Percentiles rank a stretch among this genome's conserved stretches.
These are phyloP conservation scores for Enteromius fasciolatus DNA, from an alignment of 2,797 vertebrate genomes.

Conservation along the genomic window DNA sequence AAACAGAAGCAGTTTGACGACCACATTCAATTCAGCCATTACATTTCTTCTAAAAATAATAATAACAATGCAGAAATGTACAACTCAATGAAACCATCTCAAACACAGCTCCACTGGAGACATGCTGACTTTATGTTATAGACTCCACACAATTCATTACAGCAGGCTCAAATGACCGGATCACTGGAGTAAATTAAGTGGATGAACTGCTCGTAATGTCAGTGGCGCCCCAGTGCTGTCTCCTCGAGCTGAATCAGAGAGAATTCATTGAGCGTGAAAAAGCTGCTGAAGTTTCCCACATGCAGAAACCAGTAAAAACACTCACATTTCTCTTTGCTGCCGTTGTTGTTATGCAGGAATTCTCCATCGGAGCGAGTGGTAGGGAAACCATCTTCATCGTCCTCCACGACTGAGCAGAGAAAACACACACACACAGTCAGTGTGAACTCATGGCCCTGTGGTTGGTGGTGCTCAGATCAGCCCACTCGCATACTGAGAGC, in stretches of 20 bases:
- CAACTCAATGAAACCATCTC: background rate
- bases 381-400: slow-evolving; percentile 94
- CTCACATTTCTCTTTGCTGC: slow-evolving; percentile 95
- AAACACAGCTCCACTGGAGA: background rate
- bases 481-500: slow-evolving; percentile 50
- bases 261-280: background rate
- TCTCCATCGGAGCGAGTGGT: slow-evolving; percentile 86
- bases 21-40: background rate
- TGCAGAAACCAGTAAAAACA: slow-evolving; percentile 41
- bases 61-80: background rate
- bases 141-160: background rate
- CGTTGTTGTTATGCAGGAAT: slow-evolving; percentile 89
- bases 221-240: background rate
- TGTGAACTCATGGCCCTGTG: slow-evolving; percentile 40
- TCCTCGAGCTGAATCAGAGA: slow-evolving; percentile 1
- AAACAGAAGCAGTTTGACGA: background rate
- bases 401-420: slow-evolving; percentile 83
- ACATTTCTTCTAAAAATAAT: background rate
- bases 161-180: background rate
- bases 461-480: slow-evolving; percentile 46
- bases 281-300: background rate
- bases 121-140: slow-evolving; percentile 4
- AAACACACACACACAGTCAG: background rate
- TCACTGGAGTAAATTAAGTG: background rate
- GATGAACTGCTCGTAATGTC: background rate